Base-by-base conservation (phyloP, 2,797 vertebrate genomes). In the Protosalanx chinensis region DNA sequence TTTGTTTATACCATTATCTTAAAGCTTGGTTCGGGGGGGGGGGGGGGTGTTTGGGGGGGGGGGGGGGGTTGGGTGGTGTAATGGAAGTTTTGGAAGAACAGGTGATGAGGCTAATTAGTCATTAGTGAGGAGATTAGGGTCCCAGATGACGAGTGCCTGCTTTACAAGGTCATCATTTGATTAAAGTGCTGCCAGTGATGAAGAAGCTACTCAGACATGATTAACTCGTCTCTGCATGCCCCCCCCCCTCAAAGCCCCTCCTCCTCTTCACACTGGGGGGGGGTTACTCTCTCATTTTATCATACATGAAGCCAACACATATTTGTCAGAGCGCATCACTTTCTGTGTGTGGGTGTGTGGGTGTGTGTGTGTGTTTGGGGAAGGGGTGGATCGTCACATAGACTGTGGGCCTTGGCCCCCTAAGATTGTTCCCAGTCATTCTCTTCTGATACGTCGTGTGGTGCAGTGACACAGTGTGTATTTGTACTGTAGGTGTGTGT, bases 101-200 rank as follows among this genome's bases (percentile, higher is more conserved):
- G 90, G 92, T 93, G 90, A 94, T 90, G 87, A 86, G 89, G 88
- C 89, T 93, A 94, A 94, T 94, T 94, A 93, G 87, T 93, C 91
- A 93, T 93, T 93, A 92, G 89, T 74, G 37, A 87, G 81, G 88
- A 92, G 85, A 92, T 89, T 89, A 85, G 81, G 86, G 87, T 92
- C 92, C 90, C 92, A 86, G 87, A 89, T 92, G 91, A 92, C 90
- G 92, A 89, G 88, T 88, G 90, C 88, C 88, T 89, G 87, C 87
- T 91, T 92, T 91, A 92, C 92, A 92, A 93, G 92, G 92, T 92
- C 91, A 93, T 91, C 87, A 93, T 92, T 92, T 93, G 89, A 93
- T 93, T 93, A 93, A 92, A 93, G 89, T 90, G 86, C 87, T 86
- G 83, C 82, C 77, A 89, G 85, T 90, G 90, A 91, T 88, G 87